Base-by-base conservation (phyloP, 1,140 invertebrate genomes). In the Leptestheria dahalacensis region DNA sequence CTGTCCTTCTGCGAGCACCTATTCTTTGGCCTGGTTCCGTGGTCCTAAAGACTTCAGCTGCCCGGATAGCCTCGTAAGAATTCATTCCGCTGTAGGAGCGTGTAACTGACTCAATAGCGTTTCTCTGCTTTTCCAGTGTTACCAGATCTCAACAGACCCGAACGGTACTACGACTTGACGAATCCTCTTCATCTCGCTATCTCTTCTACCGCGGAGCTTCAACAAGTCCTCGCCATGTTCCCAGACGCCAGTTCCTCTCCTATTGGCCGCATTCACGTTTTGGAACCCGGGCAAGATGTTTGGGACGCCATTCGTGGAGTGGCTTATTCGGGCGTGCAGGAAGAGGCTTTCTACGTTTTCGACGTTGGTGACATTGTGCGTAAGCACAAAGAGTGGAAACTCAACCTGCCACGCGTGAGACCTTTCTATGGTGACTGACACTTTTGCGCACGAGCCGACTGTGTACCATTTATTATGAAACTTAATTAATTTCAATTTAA, bases 321-420 rank as follows among this genome's bases (percentile, higher is more conserved):
- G 61, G 77, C 78, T 21, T 58, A 65, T 15, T 66, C 66, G 52
- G 66, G 64, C 46, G 41, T 63, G 48, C 83, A 88, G 70, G 88
- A 94, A 71, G 90, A 96, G 71, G 83, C 94, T 46, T 96, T 98
- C 73, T 96, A 91, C 71, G 82, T 97, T 52, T 83, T 89, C 69
- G 87, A 98, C 72, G 73, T 97, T 55, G 86, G 87, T 51, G 87
- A 92, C 65, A 82, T 98, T 66, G 82, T 93, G 46, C 75, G 80
- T 3, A 89, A 95, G 68, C 84, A 88, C 73, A 78, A 83, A 63
- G 79, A 82, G 50, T 98, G 94, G 93, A 83, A 80, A 60, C 72
- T 81, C 52, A 78, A 82, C 58, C 73, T 99, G 74, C 93, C 95
- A 10, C 79, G 92, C 25, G 86, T 98, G 6, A 78, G 84, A 55